Conservation (phyloP, 1,140 invertebrate genomes). For the Drosophila lini region DNA sequence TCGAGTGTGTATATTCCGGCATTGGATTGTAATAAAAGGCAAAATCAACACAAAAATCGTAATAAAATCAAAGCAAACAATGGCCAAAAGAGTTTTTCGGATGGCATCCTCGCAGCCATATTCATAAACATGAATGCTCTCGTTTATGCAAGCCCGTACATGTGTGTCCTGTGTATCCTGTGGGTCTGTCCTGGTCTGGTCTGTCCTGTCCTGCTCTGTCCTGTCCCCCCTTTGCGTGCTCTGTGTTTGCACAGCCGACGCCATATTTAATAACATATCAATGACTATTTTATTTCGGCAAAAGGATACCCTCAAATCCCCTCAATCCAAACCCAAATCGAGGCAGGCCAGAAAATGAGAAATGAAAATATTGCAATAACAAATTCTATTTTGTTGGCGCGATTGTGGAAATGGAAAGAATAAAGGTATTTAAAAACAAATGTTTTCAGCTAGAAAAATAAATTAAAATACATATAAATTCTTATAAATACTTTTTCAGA, state of each 20-base stretch:
- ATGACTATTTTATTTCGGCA: conserved; percentile 64
- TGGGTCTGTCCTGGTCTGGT: conserved; percentile 9
- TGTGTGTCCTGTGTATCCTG: conserved; percentile 32
- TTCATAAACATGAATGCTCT: conserved; percentile 38
- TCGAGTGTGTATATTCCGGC: conserved; percentile 26
- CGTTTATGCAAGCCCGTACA: conserved; percentile 1
- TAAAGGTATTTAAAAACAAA: too few relatives aligned
- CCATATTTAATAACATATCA: conserved; percentile 78
- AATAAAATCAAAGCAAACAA: conserved; percentile 82
- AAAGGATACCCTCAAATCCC: conserved; percentile 1
- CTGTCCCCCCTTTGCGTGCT: conserved; percentile 9
- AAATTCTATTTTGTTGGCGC: conserved; percentile 19
- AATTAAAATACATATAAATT: too few relatives aligned
- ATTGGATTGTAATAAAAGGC: conserved; percentile 80
- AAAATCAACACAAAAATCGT: conserved; percentile 81
- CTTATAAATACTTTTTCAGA: neutral
- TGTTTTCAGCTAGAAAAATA: too few relatives aligned
- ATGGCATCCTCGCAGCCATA: conserved; percentile 17
- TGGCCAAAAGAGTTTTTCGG: conserved; percentile 34
- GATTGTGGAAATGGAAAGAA: neutral
- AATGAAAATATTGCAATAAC: conserved; percentile 20
- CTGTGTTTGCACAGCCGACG: conserved; percentile 62
- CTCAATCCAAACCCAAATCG: conserved; percentile 6
- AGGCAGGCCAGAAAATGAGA: conserved; percentile 1
- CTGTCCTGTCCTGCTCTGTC: conserved; percentile 18